Base-by-base conservation (phyloP, 2,797 vertebrate genomes). In the Leptodactylus fallax region DNA sequence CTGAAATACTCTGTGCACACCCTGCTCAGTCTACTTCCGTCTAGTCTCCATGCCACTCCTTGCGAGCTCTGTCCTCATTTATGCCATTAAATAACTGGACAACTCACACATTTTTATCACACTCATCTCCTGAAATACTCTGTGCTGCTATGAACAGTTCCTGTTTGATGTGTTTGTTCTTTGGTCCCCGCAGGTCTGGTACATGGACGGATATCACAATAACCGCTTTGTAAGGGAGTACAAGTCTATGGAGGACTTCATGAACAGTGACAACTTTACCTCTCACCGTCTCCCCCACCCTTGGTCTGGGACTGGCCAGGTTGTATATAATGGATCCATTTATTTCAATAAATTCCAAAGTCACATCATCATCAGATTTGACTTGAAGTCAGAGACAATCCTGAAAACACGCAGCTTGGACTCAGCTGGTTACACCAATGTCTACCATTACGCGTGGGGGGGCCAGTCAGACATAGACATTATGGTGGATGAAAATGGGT, bases 301-400 rank as follows among this genome's bases (percentile, higher is more conserved):
- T 0, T 99, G 98, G 98, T 99, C 98, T 0, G 98, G 98, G 83
- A 99, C 98, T 0, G 98, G 98, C 7, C 98, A 99, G 93, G 98
- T 99, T 91, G 98, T 99, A 90, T 99, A 99, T 95, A 99, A 99
- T 0, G 98, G 98, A 91, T 99, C 98, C 60, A 97, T 99, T 90
- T 99, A 98, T 94, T 99, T 99, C 95, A 99, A 98, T 92, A 99
- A 99, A 92, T 99, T 99, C 95, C 98, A 99, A 95, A 99, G 98
- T 93, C 97, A 99, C 92, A 96, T 98, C 86, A 96, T 99, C 93
- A 98, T 99, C 95, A 95, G 98, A 90, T 99, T 99, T 79, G 97
- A 99, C 95, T 95, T 99, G 95, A 96, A 95, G 88, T 97, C 97
- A 1, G 97, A 97, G 87, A 95, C 95, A 83, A 97, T 99, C 91